Base-by-base conservation (phyloP, 2,888 invertebrate genomes). In the Caenorhabditis doughertyi region DNA sequence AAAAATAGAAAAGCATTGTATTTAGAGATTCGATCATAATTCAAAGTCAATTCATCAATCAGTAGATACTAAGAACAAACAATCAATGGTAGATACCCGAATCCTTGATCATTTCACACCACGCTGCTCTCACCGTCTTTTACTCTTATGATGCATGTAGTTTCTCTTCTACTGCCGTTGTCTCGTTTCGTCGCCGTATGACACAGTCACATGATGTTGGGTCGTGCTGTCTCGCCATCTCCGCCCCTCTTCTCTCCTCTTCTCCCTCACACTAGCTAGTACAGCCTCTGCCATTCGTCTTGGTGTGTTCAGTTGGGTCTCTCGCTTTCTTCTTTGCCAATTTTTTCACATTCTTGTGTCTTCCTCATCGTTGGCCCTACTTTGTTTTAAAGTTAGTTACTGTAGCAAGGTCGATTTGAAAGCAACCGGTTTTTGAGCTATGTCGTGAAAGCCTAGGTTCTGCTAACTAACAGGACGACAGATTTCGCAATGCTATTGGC, bases 181-280 rank as follows among this genome's bases (percentile, higher is more conserved):
- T 60, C 71, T 71, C 76, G 70, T 47, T 71, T 42, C 71, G 42
- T 56, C 39, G 70, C 72, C 79, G 67, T 71, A 64, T 80, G 72
- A 65, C 67, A 58, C 27, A 67, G 72, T 80, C 79, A 80, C 67
- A 73, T 80, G 79, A 80, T 72, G 58, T 58, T 49, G 64, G 35
- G 71, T 53, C 60, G 62, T 35, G 70, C 39, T 51, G 53, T 68
- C 60, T 68, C 44, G 70, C 35, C 64, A 72, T 68, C 76, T 67
- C 58, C 79, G 49, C 79, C 68, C 74, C 53, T 68, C 55, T 65
- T 16, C 18, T 49, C n/a, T 62, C 58, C 39, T 53, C 23, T 13
- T 49, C 68, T 29, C 72, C 56, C 72, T 53, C 42, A 25, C 27
- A 11, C 35, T 49, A 32, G 35, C 56, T 39, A 53, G 56, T 49